phyloP scores from a whole-genome alignment of 1,140 invertebrate genomes.

The Drosophila sturtevanti region DNA sequence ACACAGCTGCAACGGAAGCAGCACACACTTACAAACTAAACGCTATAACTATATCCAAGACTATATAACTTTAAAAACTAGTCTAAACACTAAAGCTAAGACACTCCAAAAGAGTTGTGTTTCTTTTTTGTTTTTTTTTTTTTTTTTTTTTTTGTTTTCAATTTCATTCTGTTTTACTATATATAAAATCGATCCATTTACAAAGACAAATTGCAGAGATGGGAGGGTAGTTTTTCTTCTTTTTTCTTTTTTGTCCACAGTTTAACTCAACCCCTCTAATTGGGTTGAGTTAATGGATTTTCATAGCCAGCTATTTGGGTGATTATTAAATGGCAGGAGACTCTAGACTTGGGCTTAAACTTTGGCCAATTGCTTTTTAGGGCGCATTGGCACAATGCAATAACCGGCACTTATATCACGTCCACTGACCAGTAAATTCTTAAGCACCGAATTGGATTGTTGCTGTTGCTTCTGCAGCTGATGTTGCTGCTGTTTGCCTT shows the following conservation, averaged over 20 bases:
- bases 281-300: conserved; percentile 31
- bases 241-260: conserved; percentile 15
- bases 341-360: conserved; percentile 51
- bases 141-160: background rate
- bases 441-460: conserved; percentile 86
- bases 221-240: conserved; percentile 60
- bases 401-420: conserved; percentile 96
- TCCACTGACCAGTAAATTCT: conserved; percentile 95
- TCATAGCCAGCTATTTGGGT: background rate
- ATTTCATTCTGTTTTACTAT: conserved; percentile 16
- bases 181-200: conserved; percentile 83
- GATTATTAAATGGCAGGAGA: conserved; percentile 27
- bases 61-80: conserved; percentile 27
- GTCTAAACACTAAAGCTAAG: conserved; percentile 17
- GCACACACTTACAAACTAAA: conserved; percentile 58
- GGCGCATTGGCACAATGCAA: conserved; percentile 89
- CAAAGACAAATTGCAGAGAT: conserved; percentile 77
- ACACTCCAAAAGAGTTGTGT: conserved; percentile 1
- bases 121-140: background rate
- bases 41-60: conserved; percentile 53
- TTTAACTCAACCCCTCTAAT: conserved; percentile 46
- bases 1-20: conserved; percentile 40
- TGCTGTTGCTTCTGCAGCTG: conserved; percentile 60
- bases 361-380: conserved; percentile 81
- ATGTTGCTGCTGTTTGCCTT: conserved; percentile 55